Evolutionary conservation across 1,140 invertebrate species (phyloP).

Genomic region (Lordiphosa stackelbergi): DNA sequence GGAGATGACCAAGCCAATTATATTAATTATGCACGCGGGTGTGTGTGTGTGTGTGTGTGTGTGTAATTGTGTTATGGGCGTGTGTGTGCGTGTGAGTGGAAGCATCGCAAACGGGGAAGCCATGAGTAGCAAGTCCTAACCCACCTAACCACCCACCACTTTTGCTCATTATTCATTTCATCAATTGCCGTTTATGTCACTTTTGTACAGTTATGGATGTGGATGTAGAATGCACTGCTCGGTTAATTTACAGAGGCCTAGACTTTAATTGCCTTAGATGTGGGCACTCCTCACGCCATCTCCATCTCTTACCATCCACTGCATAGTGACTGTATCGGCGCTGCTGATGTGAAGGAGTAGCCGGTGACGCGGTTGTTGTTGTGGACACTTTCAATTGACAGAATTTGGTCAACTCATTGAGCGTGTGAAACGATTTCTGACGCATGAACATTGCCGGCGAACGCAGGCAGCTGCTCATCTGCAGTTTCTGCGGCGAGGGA

Average conservation of each 20-base stretch:
- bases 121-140: conserved; percentile 16
- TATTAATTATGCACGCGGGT: conserved; percentile 56
- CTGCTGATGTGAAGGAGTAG: conserved; percentile 14
- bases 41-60: conserved; percentile 26
- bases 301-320: conserved; percentile 55
- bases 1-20: conserved; percentile 61
- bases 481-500: conserved; percentile 55
- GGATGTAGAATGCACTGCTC: conserved; percentile 9
- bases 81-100: conserved; percentile 29
- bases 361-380: conserved; percentile 12
- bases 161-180: conserved; percentile 8
- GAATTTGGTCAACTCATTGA: conserved; percentile 69
- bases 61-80: conserved; percentile 25
- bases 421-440: conserved; percentile 76
- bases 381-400: conserved; percentile 63
- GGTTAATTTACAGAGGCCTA: conserved; percentile 13
- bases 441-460: conserved; percentile 68
- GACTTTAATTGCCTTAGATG: conserved; percentile 36
- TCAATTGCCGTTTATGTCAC: conserved; percentile 44
- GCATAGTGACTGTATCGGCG: conserved; percentile 43
- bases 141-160: conserved; percentile 27
- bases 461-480: conserved; percentile 66
- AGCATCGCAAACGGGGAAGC: conserved; percentile 31
- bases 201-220: conserved; percentile 29
- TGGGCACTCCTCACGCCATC: conserved; percentile 21